Conservation (phyloP, 2,113 vertebrate species). For the Aptenodytes patagonicus region DNA sequence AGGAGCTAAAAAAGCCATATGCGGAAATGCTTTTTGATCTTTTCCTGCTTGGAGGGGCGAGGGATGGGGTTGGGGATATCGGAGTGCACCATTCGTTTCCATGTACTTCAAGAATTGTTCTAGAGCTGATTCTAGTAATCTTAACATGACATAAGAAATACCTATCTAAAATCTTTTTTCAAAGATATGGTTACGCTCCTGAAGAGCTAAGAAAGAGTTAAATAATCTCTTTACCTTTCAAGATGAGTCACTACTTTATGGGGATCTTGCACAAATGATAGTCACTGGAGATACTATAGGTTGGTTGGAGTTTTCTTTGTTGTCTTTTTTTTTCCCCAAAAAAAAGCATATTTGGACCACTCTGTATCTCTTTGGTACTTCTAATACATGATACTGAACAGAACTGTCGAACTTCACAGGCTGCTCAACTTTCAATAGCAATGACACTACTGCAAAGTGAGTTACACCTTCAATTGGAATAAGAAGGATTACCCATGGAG, state of each 20-base stretch:
- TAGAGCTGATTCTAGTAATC: neutral
- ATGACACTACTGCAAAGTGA: neutral
- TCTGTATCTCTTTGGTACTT: neutral
- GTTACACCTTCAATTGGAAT: neutral
- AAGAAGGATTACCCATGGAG: neutral
- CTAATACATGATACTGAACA: neutral
- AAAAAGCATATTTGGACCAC: neutral
- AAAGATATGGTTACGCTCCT: neutral
- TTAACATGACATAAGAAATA: neutral
- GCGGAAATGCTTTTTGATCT: neutral
- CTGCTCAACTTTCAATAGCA: neutral
- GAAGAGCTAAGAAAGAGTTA: neutral
- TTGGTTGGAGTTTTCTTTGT: neutral
- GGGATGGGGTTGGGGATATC: neutral
- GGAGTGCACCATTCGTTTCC: neutral
- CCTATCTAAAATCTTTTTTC: neutral
- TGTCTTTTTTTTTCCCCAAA: neutral
- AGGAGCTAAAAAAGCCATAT: neutral
- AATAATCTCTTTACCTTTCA: neutral
- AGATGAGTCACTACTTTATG: neutral
- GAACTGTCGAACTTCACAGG: neutral
- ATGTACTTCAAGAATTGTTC: neutral
- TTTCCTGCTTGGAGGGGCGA: neutral
- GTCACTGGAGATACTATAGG: neutral
- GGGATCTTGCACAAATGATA: neutral